These are phyloP conservation scores for Kradibia gibbosae DNA, from an alignment of 1,140 invertebrate genomes.

Conservation along the genomic window DNA sequence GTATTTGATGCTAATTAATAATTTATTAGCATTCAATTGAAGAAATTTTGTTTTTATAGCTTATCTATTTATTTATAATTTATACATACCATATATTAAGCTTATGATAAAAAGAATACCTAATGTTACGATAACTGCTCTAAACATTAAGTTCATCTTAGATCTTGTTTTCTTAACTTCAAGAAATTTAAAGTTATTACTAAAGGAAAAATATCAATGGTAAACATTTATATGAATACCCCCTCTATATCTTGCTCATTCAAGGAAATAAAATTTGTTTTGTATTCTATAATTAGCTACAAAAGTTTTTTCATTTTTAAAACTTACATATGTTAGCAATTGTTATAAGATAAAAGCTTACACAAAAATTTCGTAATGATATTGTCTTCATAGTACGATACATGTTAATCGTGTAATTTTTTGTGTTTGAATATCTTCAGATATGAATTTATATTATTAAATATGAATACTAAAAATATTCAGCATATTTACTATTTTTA, in stretches of 20 bases:
- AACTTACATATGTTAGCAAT: neutral
- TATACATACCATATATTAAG: conserved; percentile 2
- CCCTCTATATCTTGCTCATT: neutral
- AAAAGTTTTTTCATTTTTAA: neutral
- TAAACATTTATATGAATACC: neutral
- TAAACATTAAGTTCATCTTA: conserved; percentile 18
- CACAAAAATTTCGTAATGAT: neutral
- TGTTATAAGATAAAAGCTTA: neutral
- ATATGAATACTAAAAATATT: too few species aligned
- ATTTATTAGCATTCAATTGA: too few species aligned
- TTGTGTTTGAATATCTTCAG: too few species aligned
- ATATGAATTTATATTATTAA: too few species aligned
- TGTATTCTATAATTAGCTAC: too few species aligned
- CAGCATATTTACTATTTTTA: too few species aligned
- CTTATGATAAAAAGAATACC: neutral
- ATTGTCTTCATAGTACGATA: neutral
- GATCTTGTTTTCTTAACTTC: neutral
- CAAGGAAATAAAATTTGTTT: neutral
- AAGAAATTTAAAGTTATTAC: neutral
- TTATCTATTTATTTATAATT: neutral
- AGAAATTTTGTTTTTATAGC: too few species aligned
- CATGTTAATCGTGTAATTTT: too few species aligned
- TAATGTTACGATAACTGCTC: neutral
- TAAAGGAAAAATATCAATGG: neutral
- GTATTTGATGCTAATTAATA: too few species aligned